Base-by-base conservation (phyloP, 92 coral and sea anemone species). In the Bergia sp. region DNA sequence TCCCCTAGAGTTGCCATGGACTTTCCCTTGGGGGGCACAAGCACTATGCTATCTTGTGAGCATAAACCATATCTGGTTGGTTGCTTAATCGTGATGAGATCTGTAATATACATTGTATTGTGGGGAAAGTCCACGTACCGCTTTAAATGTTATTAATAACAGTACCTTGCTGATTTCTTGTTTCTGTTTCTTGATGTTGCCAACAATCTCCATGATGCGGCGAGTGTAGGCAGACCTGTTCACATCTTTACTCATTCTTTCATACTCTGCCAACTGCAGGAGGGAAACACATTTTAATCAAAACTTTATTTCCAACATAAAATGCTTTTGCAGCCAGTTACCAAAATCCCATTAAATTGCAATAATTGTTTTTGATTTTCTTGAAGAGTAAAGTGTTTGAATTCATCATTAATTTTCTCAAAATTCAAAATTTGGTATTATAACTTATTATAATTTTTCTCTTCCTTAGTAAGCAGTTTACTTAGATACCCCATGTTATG, bases 151-250 rank as follows among this genome's bases (percentile, higher is more conserved):
- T 29, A 29, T 29, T 29, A 29, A 29, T 29, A 29, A 37, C 77
- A 39, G n/a, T 77, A 94, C 98, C 97, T 96, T 96, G 61, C 92
- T 91, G 7, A 96, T 96, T 75, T 96, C 99, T 29, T 95, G 96
- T 71, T 96, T 96, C 92, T 96, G 99, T 77, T 95, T 96, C 93
- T 96, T 94, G 85, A 96, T 96, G 89, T 96, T 96, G 29, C 96
- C 99, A 18, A 96, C 96, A 89, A 96, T 96, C 77, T 96, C 99
- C 93, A 96, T 89, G 50, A 96, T 96, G 86, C 99, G 92, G 38
- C 96, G 93, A 42, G 98, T 95, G 92, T 96, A 96, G 4, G 97
- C 99, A 18, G 99, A 95, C 81, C 99, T 84, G 86, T 96, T 95
- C 50, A 96, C 98, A 77, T 96, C 99, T 77, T 96, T 91, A 39